Conservation (phyloP, 2,113 vertebrate species). For the Mirounga angustirostris region DNA sequence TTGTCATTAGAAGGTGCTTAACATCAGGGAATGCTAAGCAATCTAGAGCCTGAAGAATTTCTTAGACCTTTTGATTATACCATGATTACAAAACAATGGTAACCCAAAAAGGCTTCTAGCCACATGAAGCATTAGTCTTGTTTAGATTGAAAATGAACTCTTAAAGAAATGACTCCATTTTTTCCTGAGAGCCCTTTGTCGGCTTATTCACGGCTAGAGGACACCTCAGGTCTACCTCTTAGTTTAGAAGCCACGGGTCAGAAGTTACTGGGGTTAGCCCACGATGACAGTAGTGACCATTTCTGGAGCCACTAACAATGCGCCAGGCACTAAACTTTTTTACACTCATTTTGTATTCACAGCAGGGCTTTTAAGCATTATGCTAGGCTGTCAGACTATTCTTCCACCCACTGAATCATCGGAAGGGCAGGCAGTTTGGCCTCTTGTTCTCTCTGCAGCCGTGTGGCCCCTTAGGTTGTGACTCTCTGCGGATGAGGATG, state of each 20-base stretch:
- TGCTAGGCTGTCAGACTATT: not conserved
- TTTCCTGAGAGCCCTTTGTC: not conserved
- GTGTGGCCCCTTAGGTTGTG: not conserved
- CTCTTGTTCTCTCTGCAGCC: not conserved
- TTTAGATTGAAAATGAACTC: conserved; percentile 23
- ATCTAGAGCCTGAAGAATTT: conserved; percentile 50
- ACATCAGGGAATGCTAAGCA: conserved; percentile 17
- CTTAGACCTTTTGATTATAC: conserved; percentile 49
- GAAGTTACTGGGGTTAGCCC: not conserved
- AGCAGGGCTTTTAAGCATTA: not conserved
- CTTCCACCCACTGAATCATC: not conserved
- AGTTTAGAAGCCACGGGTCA: not conserved
- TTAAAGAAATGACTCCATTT: conserved; percentile 23
- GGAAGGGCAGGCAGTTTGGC: not conserved
- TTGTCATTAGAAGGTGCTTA: conserved; percentile 38
- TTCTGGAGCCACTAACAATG: not conserved
- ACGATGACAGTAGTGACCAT: not conserved
- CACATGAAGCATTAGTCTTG: conserved; percentile 16
- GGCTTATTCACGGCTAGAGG: not conserved
- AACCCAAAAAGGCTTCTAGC: conserved; percentile 15
- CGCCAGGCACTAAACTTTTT: not conserved
- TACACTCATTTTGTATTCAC: not conserved
- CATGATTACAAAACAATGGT: conserved; percentile 9
- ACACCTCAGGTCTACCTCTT: not conserved
- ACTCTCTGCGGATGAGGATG: not conserved